Evolutionary conservation across 2,888 invertebrate species (phyloP).

Genomic region (Hypena proboscidalis): DNA sequence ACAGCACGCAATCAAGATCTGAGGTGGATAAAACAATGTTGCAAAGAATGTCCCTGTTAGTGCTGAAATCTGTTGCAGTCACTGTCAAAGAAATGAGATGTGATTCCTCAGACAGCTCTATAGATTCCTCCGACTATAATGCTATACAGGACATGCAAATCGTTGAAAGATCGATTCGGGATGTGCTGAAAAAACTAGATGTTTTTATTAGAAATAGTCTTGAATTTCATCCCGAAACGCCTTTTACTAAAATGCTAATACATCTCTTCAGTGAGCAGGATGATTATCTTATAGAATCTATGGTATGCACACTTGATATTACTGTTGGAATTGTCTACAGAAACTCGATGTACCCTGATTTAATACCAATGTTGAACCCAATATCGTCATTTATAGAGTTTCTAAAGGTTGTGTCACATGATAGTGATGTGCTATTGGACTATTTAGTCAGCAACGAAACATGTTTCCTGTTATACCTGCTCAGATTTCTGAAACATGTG

Average conservation of each 20-base stretch:
- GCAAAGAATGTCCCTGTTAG: conserved; percentile 94
- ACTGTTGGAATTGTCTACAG: conserved; percentile 93
- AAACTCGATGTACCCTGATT: conserved; percentile 91
- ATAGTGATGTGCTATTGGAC: conserved; percentile 92
- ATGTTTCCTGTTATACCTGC: conserved; percentile 93
- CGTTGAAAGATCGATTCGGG: conserved; percentile 93
- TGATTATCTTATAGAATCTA: conserved; percentile 95
- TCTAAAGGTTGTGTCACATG: conserved; percentile 92
- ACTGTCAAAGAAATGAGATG: conserved; percentile 95
- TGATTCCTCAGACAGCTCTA: conserved; percentile 93
- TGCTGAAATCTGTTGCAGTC: conserved; percentile 94
- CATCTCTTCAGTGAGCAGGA: conserved; percentile 96
- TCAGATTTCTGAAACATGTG: conserved; percentile 93
- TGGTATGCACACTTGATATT: conserved; percentile 96
- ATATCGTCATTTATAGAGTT: conserved; percentile 95
- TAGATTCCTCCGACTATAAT: conserved; percentile 93
- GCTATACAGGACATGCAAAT: conserved; percentile 95
- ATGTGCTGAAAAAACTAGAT: conserved; percentile 93
- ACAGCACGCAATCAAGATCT: conserved; percentile 65
- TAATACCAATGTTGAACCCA: conserved; percentile 93
- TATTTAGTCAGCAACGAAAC: conserved; percentile 96
- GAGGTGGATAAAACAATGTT: conserved; percentile 91
- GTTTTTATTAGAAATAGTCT: conserved; percentile 91
- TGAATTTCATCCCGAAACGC: conserved; percentile 95
- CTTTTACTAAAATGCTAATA: conserved; percentile 94